phyloP scores from a whole-genome alignment of 2,113 vertebrate species.

The Struthio camelus region DNA sequence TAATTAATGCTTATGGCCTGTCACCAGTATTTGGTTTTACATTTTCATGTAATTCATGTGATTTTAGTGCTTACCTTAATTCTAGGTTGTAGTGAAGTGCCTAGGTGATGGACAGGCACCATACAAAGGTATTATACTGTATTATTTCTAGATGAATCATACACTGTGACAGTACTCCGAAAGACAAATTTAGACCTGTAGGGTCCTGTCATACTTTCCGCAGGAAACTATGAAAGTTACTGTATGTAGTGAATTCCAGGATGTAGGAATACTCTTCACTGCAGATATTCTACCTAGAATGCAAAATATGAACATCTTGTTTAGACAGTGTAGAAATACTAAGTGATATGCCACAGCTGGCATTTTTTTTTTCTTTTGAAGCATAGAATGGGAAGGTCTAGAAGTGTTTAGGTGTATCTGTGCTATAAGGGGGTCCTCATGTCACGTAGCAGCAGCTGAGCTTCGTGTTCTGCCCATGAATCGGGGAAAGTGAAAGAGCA shows the following conservation, averaged over 20 bases:
- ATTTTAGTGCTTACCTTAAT: background rate
- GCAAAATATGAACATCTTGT: background rate
- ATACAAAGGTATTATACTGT: background rate
- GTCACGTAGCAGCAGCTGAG: background rate
- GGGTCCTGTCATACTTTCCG: background rate
- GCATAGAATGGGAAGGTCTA: background rate
- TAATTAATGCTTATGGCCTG: background rate
- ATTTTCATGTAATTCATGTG: background rate
- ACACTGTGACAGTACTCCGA: background rate
- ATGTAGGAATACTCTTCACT: background rate
- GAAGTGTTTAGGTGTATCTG: background rate
- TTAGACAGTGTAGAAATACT: background rate
- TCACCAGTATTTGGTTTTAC: background rate
- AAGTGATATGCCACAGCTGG: background rate
- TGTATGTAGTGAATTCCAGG: background rate
- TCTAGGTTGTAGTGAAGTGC: background rate
- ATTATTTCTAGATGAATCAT: background rate
- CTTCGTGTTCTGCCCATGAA: background rate
- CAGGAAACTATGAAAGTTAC: background rate
- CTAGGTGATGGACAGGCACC: conserved; percentile 14
- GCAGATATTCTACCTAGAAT: background rate
- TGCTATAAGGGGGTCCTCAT: background rate
- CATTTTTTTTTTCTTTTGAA: background rate
- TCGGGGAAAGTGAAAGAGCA: background rate
- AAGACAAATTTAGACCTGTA: background rate